Evolutionary conservation across 2,888 invertebrate species (phyloP).

Genomic region (Dromius quadrimaculatus): DNA sequence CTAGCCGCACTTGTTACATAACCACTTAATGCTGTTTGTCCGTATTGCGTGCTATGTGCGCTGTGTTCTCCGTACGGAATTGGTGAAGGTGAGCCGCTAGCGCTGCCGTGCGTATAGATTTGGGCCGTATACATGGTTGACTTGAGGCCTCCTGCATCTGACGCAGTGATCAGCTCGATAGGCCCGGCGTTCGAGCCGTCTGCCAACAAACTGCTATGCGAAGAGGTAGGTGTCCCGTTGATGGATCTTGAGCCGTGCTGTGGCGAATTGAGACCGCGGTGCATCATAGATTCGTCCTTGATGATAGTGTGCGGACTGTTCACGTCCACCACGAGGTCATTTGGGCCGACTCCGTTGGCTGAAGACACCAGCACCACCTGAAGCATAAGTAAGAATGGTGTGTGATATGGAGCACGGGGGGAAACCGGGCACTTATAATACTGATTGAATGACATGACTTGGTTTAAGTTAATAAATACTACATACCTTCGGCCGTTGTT

Average conservation of each 20-base stretch:
- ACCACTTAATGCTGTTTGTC: conserved; percentile 62
- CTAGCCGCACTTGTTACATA: conserved; percentile 65
- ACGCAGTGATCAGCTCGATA: conserved; percentile 68
- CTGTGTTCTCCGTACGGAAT: conserved; percentile 69
- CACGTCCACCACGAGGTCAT: conserved; percentile 69
- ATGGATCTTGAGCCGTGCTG: conserved; percentile 77
- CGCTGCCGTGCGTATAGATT: conserved; percentile 70
- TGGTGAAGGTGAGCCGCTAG: conserved; percentile 74
- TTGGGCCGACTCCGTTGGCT: conserved; percentile 59
- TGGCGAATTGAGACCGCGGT: conserved; percentile 74
- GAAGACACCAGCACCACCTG: conserved; percentile 68
- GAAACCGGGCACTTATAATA: conserved; percentile 41
- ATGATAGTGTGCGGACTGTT: conserved; percentile 66
- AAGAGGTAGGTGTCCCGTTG: conserved; percentile 77
- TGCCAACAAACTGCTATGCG: conserved; percentile 73
- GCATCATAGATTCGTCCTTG: conserved; percentile 72
- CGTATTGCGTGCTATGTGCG: conserved; percentile 65
- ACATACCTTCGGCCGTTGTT: conserved; percentile 72
- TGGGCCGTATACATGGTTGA: conserved; percentile 77
- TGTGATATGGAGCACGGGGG: conserved; percentile 2
- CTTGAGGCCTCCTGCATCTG: conserved; percentile 66
- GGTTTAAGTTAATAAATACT: conserved; percentile 54
- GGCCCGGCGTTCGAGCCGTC: conserved; percentile 68
- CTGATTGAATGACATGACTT: conserved; percentile 20
- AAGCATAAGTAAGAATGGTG: conserved; percentile 22